Evolutionary conservation across 2,113 vertebrate genomes (phyloP).

Genomic region (Ploceus nigricollis): DNA sequence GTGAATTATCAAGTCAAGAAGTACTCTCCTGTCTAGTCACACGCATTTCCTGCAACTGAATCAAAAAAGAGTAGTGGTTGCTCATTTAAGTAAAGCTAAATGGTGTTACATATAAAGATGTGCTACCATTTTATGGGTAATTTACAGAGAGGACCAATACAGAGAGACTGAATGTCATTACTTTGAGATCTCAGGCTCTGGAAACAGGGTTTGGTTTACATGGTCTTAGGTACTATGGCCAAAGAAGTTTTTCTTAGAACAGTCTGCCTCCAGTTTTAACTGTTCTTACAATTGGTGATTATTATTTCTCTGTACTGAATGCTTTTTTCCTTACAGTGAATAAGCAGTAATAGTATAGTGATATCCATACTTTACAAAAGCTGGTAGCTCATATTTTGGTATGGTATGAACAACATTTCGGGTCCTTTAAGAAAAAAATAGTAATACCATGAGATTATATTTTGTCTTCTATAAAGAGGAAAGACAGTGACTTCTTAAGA

Average conservation of each 20-base stretch:
- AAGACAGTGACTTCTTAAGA: background rate
- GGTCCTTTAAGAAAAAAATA: background rate
- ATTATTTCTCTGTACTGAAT: background rate
- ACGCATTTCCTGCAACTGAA: background rate
- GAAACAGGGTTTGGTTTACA: background rate
- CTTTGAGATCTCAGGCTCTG: background rate
- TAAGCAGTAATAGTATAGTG: background rate
- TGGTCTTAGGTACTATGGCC: background rate
- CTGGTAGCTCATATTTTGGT: background rate
- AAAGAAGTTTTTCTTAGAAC: background rate
- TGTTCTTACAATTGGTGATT: background rate
- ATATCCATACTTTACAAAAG: background rate
- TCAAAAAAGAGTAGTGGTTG: background rate
- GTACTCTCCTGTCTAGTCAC: background rate
- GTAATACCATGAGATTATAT: background rate
- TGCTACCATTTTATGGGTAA: background rate
- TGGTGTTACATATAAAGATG: background rate
- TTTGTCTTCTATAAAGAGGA: background rate
- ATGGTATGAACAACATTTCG: background rate
- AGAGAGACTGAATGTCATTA: background rate
- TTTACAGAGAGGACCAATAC: background rate
- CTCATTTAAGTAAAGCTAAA: background rate
- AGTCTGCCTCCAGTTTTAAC: background rate
- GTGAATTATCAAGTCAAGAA: background rate
- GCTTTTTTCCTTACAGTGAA: background rate